phyloP scores from a whole-genome alignment of 2,797 vertebrate genomes.

The Bufotes viridis region DNA sequence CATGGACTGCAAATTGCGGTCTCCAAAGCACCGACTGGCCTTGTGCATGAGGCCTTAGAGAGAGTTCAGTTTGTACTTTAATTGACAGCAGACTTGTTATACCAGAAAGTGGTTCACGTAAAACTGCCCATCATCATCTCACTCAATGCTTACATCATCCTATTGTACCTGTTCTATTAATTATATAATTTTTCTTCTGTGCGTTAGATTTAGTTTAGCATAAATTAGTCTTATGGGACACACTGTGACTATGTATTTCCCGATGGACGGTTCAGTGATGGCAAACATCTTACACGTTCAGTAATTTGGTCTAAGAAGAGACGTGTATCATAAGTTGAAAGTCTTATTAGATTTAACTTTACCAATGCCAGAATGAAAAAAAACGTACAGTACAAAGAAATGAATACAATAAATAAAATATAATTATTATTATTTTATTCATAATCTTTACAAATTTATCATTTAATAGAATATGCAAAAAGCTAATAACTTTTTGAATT shows the following conservation, averaged over 20 bases:
- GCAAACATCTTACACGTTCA: background rate
- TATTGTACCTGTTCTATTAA: background rate
- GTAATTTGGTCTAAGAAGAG: background rate
- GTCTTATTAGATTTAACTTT: background rate
- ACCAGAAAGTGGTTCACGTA: no score
- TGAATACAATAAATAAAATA: background rate
- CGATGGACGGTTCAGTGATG: background rate
- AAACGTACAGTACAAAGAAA: background rate
- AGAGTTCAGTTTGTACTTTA: no score
- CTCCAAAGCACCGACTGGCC: rapidly evolving
- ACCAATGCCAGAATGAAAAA: background rate
- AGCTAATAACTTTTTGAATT: no score
- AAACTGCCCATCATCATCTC: background rate
- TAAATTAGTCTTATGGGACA: background rate
- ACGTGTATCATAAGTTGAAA: background rate
- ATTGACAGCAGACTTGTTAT: background rate
- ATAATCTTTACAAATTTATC: no score
- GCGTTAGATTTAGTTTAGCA: background rate
- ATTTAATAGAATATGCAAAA: no score
- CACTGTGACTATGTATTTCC: background rate
- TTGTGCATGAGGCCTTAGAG: no score
- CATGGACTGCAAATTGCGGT: rapidly evolving
- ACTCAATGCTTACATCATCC: background rate
- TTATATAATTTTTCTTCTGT: background rate
- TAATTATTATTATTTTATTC: no score